Evolutionary conservation across 2,113 vertebrate species (phyloP).

Genomic region (Ornithorhynchus anatinus): DNA sequence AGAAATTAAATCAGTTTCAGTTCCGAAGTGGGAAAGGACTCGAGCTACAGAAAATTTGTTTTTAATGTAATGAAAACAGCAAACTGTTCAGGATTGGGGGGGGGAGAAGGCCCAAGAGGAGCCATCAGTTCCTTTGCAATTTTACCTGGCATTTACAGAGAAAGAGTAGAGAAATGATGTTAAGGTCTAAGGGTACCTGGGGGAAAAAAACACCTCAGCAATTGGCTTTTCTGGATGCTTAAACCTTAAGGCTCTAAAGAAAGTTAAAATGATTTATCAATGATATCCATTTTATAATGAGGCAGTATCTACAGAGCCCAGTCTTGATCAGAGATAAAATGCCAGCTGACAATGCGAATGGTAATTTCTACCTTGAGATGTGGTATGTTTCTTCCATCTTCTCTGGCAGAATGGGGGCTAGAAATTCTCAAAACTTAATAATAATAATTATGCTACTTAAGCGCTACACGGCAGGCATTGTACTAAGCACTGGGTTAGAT

Average conservation of each 20-base stretch:
- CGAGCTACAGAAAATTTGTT: slow-evolving; percentile 27
- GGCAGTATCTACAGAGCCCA: background rate
- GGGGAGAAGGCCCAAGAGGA: too few relatives aligned
- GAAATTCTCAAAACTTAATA: background rate
- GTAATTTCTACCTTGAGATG: too few relatives aligned
- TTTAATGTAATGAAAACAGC: slow-evolving; percentile 41
- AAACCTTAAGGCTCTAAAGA: background rate
- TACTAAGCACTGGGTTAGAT: too few relatives aligned
- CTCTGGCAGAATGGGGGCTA: background rate
- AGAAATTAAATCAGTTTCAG: slow-evolving; percentile 49
- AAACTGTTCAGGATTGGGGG: too few relatives aligned
- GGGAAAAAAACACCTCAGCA: too few relatives aligned
- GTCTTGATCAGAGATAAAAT: slow-evolving; percentile 5
- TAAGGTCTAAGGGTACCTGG: background rate
- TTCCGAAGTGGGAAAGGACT: slow-evolving; percentile 27
- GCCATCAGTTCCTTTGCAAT: background rate
- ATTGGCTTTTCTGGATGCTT: too few relatives aligned
- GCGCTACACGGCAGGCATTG: fast-evolving
- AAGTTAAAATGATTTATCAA: slow-evolving; percentile 1
- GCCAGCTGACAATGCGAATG: background rate
- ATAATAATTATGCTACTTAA: background rate
- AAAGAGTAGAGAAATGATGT: background rate
- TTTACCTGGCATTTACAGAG: background rate
- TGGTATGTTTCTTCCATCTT: background rate
- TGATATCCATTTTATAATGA: background rate